Evolutionary conservation across 92 coral and sea anemone genomes (phyloP).

Genomic region (Porites lobata): DNA sequence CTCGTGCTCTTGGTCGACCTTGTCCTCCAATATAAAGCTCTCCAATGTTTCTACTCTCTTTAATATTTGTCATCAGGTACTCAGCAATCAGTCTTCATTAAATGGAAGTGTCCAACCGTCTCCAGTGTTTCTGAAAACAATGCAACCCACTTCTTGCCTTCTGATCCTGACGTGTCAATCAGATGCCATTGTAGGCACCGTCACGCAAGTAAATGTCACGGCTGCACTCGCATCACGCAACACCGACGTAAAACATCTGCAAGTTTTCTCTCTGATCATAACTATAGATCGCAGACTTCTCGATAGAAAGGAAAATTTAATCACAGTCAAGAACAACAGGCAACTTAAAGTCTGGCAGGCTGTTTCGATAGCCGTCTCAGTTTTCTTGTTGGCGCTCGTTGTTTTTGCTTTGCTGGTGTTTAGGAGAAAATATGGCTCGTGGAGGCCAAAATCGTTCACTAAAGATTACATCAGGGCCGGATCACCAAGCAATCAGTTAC

Average conservation of each 20-base stretch:
- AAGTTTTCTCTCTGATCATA: constrained; percentile 23
- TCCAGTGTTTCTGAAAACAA: neutral
- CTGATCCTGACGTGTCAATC: constrained; percentile 6
- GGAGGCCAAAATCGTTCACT: neutral
- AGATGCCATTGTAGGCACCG: neutral
- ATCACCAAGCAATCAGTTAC: neutral
- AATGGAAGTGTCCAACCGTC: constrained; percentile 23
- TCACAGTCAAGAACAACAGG: neutral
- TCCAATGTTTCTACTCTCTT: too few species aligned
- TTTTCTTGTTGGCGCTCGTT: neutral
- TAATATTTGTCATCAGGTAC: neutral
- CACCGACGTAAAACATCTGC: constrained; percentile 6
- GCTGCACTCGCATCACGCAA: constrained; percentile 35
- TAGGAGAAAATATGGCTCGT: neutral
- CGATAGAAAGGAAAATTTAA: neutral
- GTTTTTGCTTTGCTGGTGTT: constrained; percentile 1
- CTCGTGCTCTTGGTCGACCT: too few species aligned
- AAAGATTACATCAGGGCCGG: neutral
- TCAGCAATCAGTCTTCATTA: neutral
- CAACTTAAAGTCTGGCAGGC: constrained; percentile 7
- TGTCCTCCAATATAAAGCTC: too few species aligned
- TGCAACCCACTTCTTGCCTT: neutral
- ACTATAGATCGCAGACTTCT: neutral
- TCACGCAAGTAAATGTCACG: constrained; percentile 34
- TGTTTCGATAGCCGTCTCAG: neutral